Evolutionary conservation across 2,888 invertebrate genomes (phyloP), one percentile per base, ranked within the genome.

Genomic region (Sinhomidia bicolor): DNA sequence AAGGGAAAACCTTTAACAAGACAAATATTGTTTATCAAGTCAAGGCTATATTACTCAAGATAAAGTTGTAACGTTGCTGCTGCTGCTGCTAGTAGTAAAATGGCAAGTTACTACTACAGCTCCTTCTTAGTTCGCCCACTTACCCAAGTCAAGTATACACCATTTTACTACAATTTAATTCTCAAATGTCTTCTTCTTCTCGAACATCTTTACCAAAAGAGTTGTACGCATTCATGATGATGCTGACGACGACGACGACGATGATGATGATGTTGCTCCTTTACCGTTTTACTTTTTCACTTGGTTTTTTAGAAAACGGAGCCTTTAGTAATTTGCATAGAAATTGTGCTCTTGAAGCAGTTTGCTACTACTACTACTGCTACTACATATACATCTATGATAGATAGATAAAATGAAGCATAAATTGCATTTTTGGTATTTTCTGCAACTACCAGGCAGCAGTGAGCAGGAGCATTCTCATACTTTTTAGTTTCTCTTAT

Each of bases 321-420:
- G 32, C 20, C 41, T n/a, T 65, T n/a, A n/a, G 51, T 57, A 83
- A 88, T 88, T 88, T 88, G 79, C 88, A 88, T 88, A 78, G 83
- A 88, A 88, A 88, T 88, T 88, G 88, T 83, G 36, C 41, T 80
- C 62, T 76, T 74, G 44, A 36, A 36, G 74, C 74, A 29, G 54
- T 54, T 76, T 12, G 10, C n/a, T n/a, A 71, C 41, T 71, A 10
- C 20, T 17, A 9, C 17, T 23, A 44, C n/a, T n/a, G n/a, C n/a
- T n/a, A n/a, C n/a, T n/a, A n/a, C n/a, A n/a, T n/a, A n/a, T 20
- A 29, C 51, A 32, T 76, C 14, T 54, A 47, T 76, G 76, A 76
- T 76, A 76, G 76, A 76, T 76, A 76, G 54, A 47, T 71, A 71
- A 71, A 71, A 71, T 71, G 44, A 71, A 71, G 44, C 71, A 71